phyloP scores from a whole-genome alignment of 2,888 invertebrate species.

The Hipparchia sbordonii region DNA sequence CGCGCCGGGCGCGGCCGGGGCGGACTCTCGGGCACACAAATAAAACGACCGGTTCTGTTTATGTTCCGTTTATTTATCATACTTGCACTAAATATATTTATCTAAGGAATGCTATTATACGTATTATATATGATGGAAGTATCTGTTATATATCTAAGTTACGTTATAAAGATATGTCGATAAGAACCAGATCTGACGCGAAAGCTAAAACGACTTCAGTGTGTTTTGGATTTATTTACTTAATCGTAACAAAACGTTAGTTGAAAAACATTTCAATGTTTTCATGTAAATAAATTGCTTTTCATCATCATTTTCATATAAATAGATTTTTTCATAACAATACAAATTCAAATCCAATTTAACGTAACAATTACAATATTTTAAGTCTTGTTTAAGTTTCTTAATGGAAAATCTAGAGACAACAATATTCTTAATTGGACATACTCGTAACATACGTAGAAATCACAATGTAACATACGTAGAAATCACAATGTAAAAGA shows the following conservation, averaged over 20 bases:
- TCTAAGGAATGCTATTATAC: conserved; percentile 34
- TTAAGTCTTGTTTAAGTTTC: neutral
- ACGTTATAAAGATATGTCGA: conserved; percentile 30
- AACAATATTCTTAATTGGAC: no score
- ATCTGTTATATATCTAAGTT: neutral
- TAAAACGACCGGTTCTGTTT: conserved; percentile 31
- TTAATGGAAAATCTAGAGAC: neutral
- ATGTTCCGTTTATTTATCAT: conserved; percentile 26
- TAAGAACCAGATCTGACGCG: conserved; percentile 26
- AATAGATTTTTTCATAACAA: neutral
- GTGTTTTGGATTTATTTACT: conserved; percentile 8
- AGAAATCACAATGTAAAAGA: conserved; percentile 32
- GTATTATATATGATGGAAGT: conserved; percentile 25
- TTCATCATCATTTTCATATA: no score
- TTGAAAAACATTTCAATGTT: conserved; percentile 4
- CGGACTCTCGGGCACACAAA: conserved; percentile 23
- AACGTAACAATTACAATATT: conserved; percentile 17
- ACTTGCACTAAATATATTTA: conserved; percentile 24
- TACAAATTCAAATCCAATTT: neutral
- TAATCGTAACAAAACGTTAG: neutral
- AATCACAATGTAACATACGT: conserved; percentile 32
- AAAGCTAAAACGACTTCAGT: neutral
- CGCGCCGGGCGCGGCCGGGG: conserved; percentile 34
- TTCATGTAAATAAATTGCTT: neutral
- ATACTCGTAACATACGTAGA: conserved; percentile 8